phyloP scores from a whole-genome alignment of 2,113 vertebrate genomes.

The Macroglossus sobrinus region DNA sequence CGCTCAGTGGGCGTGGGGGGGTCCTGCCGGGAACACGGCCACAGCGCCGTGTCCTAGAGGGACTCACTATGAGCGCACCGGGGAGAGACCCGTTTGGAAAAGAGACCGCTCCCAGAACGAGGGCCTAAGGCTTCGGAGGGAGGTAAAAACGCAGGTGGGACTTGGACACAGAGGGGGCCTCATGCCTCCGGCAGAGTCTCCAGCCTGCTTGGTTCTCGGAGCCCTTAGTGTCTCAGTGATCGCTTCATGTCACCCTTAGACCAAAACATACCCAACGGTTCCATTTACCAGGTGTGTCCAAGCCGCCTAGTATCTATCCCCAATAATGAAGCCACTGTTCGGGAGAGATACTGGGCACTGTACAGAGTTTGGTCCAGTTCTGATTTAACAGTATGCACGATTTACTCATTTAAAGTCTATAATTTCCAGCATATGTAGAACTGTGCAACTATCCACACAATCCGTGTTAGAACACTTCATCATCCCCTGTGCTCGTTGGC shows the following conservation, averaged over 20 bases:
- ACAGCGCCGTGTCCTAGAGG: neutral
- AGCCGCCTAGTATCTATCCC: neutral
- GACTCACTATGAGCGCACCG: neutral
- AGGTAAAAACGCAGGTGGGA: neutral
- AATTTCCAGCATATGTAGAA: neutral
- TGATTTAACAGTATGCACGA: neutral
- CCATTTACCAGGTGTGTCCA: neutral
- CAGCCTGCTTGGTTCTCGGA: neutral
- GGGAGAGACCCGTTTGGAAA: neutral
- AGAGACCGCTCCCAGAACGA: neutral
- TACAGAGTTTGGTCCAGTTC: neutral
- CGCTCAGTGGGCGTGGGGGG: neutral
- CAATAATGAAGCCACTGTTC: neutral
- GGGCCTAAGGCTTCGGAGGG: neutral
- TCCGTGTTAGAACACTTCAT: neutral
- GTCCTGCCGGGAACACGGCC: neutral
- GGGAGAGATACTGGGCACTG: neutral
- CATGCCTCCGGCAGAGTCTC: neutral
- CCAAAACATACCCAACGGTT: neutral
- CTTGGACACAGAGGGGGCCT: neutral
- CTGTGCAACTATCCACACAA: neutral
- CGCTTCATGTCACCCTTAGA: neutral
- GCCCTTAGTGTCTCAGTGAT: neutral
- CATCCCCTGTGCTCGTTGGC: neutral
- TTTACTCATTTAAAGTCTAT: neutral